Evolutionary conservation across 2,113 vertebrate species (phyloP), one percentile per base, ranked within the genome.

Genomic region (Gambusia holbrooki): DNA sequence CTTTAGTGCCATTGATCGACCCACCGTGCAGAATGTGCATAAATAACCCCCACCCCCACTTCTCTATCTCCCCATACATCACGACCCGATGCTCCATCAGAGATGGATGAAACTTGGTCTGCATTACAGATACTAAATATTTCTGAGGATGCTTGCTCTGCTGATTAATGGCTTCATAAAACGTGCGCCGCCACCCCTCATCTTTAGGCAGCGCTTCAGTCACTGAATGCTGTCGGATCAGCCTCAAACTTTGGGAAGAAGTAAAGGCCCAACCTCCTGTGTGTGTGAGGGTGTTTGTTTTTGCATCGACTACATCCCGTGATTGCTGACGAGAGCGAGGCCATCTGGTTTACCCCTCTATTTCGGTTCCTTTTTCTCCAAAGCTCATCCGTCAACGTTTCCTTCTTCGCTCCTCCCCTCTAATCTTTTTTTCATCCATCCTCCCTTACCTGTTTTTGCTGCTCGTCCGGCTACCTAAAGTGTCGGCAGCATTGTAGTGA

Each of bases 1-100:
- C 83, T 84, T 87, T 71, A 86, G 77, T 77, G 62, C 71, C 84
- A 88, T 85, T 87, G 90, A 93, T 90, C 89, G 70, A 82, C 71
- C 33, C 70, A 40, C 84, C 70, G 78, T 88, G 86, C 82, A 48
- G 82, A 86, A 75, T 85, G 83, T 88, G 89, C 87, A 89, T 87
- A 88, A 83, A 85, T 84, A 69, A 32, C 33, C 62, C 62, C 48
- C 66, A 85, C 35, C 35, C 8, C 9, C 35, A 37, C 35, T 37
- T 37, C 35, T 37, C 9, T 37, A 2, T 58, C 62, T 72, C 62
- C 84, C 48, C 68, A 86, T 89, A 88, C 76, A 84, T 91, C 90
- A 90, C 72, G 17, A 60, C 32, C 68, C 79, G 83, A 73, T 62
- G 37, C 80, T 82, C 83, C 77, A 89, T 90, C 82, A 84, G 84